Conservation (phyloP, 2,888 invertebrate species). For the Tetanocera ferruginea region DNA sequence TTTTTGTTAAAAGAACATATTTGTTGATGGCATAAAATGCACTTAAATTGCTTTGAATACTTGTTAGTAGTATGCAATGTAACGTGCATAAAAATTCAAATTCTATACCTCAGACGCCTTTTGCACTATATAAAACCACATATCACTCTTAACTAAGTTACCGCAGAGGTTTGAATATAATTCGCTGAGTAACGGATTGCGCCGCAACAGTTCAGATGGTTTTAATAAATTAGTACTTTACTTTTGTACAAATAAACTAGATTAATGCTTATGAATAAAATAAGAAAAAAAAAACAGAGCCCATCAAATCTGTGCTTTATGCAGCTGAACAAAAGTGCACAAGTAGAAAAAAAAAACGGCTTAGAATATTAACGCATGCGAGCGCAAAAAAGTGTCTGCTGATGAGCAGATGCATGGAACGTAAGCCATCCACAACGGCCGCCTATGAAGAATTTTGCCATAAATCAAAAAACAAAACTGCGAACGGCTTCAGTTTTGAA, state of each 20-base stretch:
- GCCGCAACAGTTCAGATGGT: conserved; percentile 9
- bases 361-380: not conserved
- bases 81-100: no score
- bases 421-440: conserved; percentile 63
- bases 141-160: no score
- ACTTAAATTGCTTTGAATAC: no score
- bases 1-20: no score
- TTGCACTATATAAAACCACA: no score
- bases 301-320: conserved; percentile 24
- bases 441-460: conserved; percentile 61
- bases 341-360: not conserved
- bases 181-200: conserved; percentile 1
- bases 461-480: conserved; percentile 55
- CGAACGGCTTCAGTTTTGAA: conserved; percentile 47
- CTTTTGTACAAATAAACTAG: conserved; percentile 2
- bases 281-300: not conserved
- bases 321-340: not conserved
- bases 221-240: conserved; percentile 4
- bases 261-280: not conserved
- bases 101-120: no score
- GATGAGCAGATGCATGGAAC: conserved; percentile 52
- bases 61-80: no score
- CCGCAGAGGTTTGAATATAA: not conserved
- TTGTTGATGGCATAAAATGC: no score
- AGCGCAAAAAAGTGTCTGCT: not conserved